These are phyloP conservation scores for Dasysyrphus albostriatus DNA, from an alignment of 2,888 invertebrate species.

Conservation along the genomic window DNA sequence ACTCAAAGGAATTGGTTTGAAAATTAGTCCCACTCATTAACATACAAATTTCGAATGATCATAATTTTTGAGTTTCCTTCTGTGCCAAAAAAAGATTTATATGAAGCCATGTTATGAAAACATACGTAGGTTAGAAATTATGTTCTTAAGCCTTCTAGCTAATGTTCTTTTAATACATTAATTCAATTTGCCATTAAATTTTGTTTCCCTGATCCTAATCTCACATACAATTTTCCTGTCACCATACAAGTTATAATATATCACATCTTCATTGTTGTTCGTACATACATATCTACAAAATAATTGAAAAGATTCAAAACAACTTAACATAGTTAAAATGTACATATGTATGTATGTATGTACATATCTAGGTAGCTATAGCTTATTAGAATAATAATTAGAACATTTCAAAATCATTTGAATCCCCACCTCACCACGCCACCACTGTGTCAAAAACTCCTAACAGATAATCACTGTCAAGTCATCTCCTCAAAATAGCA, in stretches of 20 bases:
- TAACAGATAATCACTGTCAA: slow-evolving; percentile 5
- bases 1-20: too few relatives aligned
- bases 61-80: too few relatives aligned
- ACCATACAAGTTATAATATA: neutral
- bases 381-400: slow-evolving; percentile 8
- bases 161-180: too few relatives aligned
- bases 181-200: neutral
- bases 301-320: slow-evolving; percentile 1
- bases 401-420: slow-evolving; percentile 5
- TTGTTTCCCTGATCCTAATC: neutral
- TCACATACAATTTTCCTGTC: neutral
- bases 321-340: neutral
- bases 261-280: neutral
- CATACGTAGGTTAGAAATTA: too few relatives aligned
- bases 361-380: neutral
- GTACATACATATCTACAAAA: neutral
- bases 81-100: too few relatives aligned
- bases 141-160: too few relatives aligned
- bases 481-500: neutral
- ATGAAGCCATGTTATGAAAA: too few relatives aligned
- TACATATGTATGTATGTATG: neutral
- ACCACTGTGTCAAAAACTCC: neutral
- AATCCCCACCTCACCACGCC: neutral
- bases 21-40: too few relatives aligned
- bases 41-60: too few relatives aligned